Evolutionary conservation across 2,797 vertebrate genomes (phyloP), one percentile per base, ranked within the genome.

Genomic region (Leptodactylus fallax): DNA sequence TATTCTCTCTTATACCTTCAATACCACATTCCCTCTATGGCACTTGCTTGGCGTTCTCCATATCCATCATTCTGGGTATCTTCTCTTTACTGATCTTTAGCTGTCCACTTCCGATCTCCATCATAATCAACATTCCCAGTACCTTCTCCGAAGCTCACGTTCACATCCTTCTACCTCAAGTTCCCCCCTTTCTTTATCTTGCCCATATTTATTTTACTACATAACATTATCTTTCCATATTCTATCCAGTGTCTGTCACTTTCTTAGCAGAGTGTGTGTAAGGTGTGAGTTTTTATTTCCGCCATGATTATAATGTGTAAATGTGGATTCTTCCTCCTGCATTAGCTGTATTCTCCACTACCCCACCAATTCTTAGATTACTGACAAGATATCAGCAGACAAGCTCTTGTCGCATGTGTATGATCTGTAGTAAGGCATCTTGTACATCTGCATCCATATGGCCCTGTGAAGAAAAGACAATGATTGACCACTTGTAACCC

Each of bases 361-460:
- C n/a, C 23, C 86, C 79, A 74, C 21, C 56, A 6, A 45, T 16
- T 65, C 49, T 17, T 21, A 77, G 49, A 21, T 14, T 11, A 49
- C 11, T 27, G 16, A 65, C 7, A 61, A 16, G n/a, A 55, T 2
- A 0, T 95, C 94, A 99, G 95, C 97, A 99, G 63, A 99, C 97
- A 78, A 99, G 97, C 77, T 98, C 97, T 93, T 98, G 98, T 69
- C 98, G 96, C 98, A 99, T 99, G 21, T 96, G 96, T 92, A 99
- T 97, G 93, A 99, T 99, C 95, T 99, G 98, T 0, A 99, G 95
- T 36, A 99, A 93, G 60, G 98, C 98, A 0, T 98, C 97, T 91
- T 99, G 98, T 55, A 99, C 98, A 0, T 99, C 98, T 89, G 98
- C 98, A 92, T 99, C 98, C 98, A 99, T 99, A 95, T 99, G 98